phyloP scores from a whole-genome alignment of 2,113 vertebrate species.

The Indri indri region DNA sequence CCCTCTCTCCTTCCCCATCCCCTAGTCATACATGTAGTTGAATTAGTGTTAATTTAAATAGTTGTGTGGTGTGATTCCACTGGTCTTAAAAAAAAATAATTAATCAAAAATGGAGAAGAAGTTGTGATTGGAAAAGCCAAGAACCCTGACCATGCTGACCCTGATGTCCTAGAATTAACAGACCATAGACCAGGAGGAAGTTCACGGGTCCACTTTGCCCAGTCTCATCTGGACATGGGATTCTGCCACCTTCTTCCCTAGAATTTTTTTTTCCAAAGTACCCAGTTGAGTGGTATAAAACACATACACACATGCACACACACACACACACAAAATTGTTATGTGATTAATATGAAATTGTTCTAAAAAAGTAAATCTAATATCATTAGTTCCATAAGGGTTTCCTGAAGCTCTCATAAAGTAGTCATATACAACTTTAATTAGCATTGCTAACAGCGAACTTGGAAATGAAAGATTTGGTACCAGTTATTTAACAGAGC shows the following conservation, averaged over 20 bases:
- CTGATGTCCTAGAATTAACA: not conserved
- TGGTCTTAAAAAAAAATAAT: too few species aligned
- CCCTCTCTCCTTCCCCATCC: too few species aligned
- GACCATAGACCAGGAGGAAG: not conserved
- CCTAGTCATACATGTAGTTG: too few species aligned
- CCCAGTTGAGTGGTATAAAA: slow-evolving; percentile 69
- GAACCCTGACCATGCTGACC: fast-evolving
- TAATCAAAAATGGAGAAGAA: not conserved
- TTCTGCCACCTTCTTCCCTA: not conserved
- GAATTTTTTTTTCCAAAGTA: not conserved
- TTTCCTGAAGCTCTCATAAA: slow-evolving; percentile 55
- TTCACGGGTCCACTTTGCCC: too few species aligned
- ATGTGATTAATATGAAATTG: slow-evolving; percentile 76
- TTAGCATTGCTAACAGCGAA: slow-evolving; percentile 1
- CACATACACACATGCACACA: slow-evolving; percentile 61
- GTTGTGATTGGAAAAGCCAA: not conserved
- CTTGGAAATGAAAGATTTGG: slow-evolving; percentile 33
- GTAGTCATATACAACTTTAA: slow-evolving; percentile 56
- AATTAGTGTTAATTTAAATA: not conserved
- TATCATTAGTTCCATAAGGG: slow-evolving; percentile 65
- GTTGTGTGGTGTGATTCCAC: not conserved
- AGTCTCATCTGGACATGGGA: not conserved
- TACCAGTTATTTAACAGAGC: not conserved
- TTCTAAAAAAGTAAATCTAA: slow-evolving; percentile 70
- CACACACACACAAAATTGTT: slow-evolving; percentile 57